Conservation (phyloP, 2,888 invertebrate species). For the Oegoconia quadripuncta region DNA sequence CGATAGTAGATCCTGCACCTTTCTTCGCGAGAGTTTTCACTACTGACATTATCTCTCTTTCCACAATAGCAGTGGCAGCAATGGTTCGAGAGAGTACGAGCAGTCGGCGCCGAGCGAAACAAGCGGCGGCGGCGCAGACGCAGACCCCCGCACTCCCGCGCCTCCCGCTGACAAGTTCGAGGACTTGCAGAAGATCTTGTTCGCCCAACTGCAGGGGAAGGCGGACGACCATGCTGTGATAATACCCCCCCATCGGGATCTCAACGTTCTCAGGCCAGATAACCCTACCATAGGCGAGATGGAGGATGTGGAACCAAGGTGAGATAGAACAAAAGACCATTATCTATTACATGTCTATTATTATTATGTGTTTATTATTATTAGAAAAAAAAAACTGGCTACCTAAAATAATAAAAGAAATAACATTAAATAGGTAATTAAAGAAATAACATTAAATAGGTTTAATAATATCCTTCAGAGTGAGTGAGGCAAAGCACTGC, state of each 20-base stretch:
- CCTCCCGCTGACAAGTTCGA: conserved; percentile 80
- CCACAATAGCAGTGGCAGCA: conserved; percentile 54
- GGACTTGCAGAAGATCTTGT: conserved; percentile 79
- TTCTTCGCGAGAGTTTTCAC: not conserved
- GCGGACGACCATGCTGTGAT: conserved; percentile 73
- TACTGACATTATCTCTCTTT: conserved; percentile 12
- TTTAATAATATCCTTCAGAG: too few relatives aligned
- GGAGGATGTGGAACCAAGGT: conserved; percentile 80
- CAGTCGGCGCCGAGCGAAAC: conserved; percentile 67
- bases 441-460: too few relatives aligned
- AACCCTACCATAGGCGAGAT: conserved; percentile 86
- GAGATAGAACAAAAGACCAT: too few relatives aligned
- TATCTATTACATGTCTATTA: not conserved
- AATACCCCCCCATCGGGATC: conserved; percentile 72
- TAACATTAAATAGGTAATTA: too few relatives aligned
- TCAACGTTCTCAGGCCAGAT: conserved; percentile 73
- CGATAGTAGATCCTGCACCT: too few relatives aligned
- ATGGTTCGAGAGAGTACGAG: conserved; percentile 67
- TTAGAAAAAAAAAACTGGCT: too few relatives aligned
- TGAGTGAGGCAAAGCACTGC: too few relatives aligned
- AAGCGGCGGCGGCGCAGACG: conserved; percentile 46
- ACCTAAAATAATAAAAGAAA: too few relatives aligned
- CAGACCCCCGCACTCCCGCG: conserved; percentile 53
- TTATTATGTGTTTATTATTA: too few relatives aligned
- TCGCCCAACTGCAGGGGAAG: conserved; percentile 70